Evolutionary conservation across 2,113 vertebrate species (phyloP).

Genomic region (Tragelaphus buxtoni): DNA sequence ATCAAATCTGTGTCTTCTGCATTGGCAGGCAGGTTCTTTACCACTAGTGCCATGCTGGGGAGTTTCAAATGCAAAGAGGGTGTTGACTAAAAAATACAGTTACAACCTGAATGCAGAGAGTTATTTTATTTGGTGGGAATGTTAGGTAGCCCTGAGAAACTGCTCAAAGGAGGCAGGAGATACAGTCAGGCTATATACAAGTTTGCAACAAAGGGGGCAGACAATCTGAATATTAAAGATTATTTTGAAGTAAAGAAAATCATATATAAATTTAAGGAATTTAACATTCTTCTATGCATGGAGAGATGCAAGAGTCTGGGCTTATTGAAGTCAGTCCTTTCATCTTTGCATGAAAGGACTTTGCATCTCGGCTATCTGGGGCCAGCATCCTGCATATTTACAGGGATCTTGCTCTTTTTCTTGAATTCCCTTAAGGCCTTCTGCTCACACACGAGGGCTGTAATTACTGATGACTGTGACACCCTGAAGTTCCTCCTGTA

Average conservation of each 20-base stretch:
- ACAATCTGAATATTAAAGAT: neutral
- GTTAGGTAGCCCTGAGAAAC: neutral
- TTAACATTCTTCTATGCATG: neutral
- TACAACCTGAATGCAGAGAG: neutral
- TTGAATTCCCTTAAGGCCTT: neutral
- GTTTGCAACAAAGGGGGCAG: neutral
- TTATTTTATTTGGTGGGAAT: neutral
- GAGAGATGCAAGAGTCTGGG: neutral
- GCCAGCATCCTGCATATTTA: neutral
- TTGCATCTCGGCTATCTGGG: neutral
- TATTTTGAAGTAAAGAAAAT: neutral
- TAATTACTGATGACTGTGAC: neutral
- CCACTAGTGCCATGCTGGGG: neutral
- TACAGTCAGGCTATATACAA: neutral
- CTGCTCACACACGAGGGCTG: neutral
- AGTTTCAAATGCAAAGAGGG: neutral
- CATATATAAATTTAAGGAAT: neutral
- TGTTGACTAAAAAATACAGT: neutral
- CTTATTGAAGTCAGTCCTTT: neutral
- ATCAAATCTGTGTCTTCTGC: neutral
- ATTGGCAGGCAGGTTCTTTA: neutral
- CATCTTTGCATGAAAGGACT: neutral
- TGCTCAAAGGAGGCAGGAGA: neutral
- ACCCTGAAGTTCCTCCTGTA: neutral
- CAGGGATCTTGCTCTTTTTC: neutral